Conservation (phyloP, 37 sponge, comb jelly and placozoan species). For the Amphimedon queenslandica region DNA sequence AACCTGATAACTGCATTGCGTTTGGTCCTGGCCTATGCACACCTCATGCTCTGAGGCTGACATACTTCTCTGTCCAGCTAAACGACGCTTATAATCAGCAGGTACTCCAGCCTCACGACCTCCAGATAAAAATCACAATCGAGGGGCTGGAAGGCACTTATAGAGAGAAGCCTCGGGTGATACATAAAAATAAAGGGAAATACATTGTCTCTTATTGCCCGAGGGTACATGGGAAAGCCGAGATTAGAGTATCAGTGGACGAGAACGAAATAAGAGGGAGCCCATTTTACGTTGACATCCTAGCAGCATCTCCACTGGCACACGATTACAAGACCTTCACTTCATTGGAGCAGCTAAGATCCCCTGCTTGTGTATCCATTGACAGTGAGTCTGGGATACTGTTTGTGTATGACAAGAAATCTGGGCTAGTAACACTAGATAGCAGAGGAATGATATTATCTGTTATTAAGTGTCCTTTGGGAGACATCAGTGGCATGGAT, state of each 20-base stretch:
- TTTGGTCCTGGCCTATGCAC: not conserved
- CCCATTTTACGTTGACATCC: constrained; percentile 10
- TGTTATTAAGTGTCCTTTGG: not conserved
- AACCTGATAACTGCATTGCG: not conserved
- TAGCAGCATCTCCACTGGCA: not conserved
- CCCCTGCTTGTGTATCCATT: not conserved
- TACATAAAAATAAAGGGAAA: not conserved
- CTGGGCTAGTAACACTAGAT: too few relatives aligned
- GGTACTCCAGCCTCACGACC: not conserved
- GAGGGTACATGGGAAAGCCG: not conserved
- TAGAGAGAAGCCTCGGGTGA: not conserved
- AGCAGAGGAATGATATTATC: too few relatives aligned
- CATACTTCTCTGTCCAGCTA: not conserved
- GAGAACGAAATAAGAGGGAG: constrained; percentile 10
- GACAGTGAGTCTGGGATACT: too few relatives aligned
- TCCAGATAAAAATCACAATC: not conserved
- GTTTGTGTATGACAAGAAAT: too few relatives aligned
- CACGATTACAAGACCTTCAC: not conserved
- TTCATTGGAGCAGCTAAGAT: not conserved
- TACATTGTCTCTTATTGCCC: constrained; percentile 6
- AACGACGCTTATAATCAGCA: not conserved
- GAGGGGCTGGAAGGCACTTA: not conserved
- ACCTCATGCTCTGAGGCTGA: not conserved
- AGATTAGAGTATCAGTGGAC: not conserved
- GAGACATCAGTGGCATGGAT: too few relatives aligned